Percentiles rank a stretch among this genome's conserved stretches.
Evolutionary conservation across 2,888 invertebrate species (phyloP).

Genomic region (Thelaira solivaga): DNA sequence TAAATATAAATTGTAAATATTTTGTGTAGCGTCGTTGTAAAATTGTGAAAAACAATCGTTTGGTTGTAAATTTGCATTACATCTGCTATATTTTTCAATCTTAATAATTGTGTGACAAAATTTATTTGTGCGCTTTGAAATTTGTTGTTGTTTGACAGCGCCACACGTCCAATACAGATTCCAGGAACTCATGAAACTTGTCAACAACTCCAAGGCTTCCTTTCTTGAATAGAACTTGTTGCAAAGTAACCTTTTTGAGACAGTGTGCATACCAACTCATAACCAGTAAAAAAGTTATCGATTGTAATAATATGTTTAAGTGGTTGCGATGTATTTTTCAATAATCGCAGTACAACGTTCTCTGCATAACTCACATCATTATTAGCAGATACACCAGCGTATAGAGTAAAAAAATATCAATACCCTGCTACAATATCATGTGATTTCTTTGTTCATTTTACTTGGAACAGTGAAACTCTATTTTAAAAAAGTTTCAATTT

Average conservation of each 20-base stretch:
- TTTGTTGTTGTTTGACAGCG: neutral
- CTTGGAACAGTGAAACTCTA: too few relatives aligned
- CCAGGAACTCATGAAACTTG: slow-evolving; percentile 15
- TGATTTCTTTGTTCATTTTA: too few relatives aligned
- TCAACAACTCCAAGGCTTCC: neutral
- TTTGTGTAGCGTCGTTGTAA: slow-evolving; percentile 34
- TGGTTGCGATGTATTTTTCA: neutral
- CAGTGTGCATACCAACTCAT: neutral
- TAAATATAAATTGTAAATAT: too few relatives aligned
- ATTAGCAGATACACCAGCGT: too few relatives aligned
- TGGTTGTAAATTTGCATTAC: neutral
- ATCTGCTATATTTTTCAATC: neutral
- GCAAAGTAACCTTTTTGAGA: neutral
- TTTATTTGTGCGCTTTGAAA: too few relatives aligned
- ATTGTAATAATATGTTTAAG: neutral
- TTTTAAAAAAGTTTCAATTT: too few relatives aligned
- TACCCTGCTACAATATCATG: too few relatives aligned
- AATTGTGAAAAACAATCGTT: neutral
- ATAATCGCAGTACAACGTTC: neutral
- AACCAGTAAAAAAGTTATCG: neutral
- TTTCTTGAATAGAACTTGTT: neutral
- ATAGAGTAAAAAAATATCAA: too few relatives aligned
- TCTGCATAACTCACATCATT: too few relatives aligned
- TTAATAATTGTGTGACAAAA: neutral
- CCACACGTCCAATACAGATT: slow-evolving; percentile 5